Evolutionary conservation across 2,888 invertebrate genomes (phyloP), one percentile per base, ranked within the genome.

Genomic region (Strigamia maritima): DNA sequence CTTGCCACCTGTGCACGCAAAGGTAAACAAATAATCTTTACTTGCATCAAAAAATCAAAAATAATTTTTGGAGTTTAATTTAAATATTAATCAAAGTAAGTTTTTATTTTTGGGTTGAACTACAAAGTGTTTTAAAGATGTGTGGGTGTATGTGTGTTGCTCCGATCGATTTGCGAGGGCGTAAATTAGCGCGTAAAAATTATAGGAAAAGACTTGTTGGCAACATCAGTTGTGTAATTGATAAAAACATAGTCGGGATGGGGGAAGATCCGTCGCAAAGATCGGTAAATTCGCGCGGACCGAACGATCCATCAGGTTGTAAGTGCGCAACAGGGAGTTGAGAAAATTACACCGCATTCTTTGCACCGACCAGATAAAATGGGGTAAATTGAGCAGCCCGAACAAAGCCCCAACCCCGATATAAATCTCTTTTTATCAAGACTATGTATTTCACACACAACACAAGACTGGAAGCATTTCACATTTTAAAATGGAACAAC

Each of bases 331-430:
- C 60, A 65, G 60, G 60, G 60, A 65, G 60, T 65, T 65, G 60
- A 65, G 60, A 65, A 65, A 65, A 65, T 65, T 65, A 65, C 60
- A 65, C 60, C 60, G 60, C 60, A 65, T 65, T 65, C 60, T 65
- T 65, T 65, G 60, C 60, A 65, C 60, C 60, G 60, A 65, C 60
- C 60, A 65, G 60, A 65, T 65, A 65, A 65, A 65, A 65, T 19
- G 60, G 60, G 60, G 60, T 65, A 65, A 65, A 65, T 65, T 65
- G 60, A 65, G 60, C 60, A 65, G 60, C 60, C 60, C 60, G 60
- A 65, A 65, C 60, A 65, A 65, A 65, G 60, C 60, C 24, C 60
- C 60, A 24, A 65, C 60, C 60, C 60, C 24, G 60, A 65, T 65
- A 65, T 65, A 65, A 65, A 65, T 65, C 60, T 65, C 60, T 65